Evolutionary conservation across 2,113 vertebrate species (phyloP), one percentile per base, ranked within the genome.

Genomic region (Aramus guarauna): DNA sequence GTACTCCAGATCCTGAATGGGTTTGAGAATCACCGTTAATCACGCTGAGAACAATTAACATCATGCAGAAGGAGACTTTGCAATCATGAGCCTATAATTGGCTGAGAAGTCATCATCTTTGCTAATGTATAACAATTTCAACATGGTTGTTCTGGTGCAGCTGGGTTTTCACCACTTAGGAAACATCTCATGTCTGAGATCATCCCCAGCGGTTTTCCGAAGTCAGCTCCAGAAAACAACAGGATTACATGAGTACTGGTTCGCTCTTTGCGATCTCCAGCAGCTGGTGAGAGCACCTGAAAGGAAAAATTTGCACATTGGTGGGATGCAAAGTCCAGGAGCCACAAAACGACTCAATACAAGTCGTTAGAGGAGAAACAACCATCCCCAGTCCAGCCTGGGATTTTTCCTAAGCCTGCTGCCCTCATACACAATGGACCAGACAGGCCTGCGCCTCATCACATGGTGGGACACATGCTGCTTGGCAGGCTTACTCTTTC

Each of bases 401-500:
- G 20, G 21, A 8, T 58, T 74, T 64, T 32, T 29, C 55, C 55
- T 21, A 10, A 62, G 29, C 34, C 41, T 72, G 7, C 32, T 47
- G 34, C 24, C 18, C 47, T 22, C 12, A 13, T 5, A 29, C 9
- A 7, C 11, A 14, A 19, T 8, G 43, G 43, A 27, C 15, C 60
- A 34, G 48, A 30, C 26, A 63, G 43, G 24, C 17, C 15, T 29
- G 19, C 0, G 0, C 22, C 52, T 47, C 15, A 21, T 8, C 15
- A 5, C 27, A 2, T 2, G 3, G 16, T 1, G 4, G n/a, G 60
- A 29, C 34, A 45, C 2, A 0, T 9, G 39, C 30, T 81, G n/a
- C 36, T 80, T 36, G n/a, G 45, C 23, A 62, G 53, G 34, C 11
- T 62, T 45, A 18, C 7, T 39, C 24, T 5, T 84, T 15, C 29